Conservation (phyloP, 2,888 invertebrate species). For the Apotomis betuletana region DNA sequence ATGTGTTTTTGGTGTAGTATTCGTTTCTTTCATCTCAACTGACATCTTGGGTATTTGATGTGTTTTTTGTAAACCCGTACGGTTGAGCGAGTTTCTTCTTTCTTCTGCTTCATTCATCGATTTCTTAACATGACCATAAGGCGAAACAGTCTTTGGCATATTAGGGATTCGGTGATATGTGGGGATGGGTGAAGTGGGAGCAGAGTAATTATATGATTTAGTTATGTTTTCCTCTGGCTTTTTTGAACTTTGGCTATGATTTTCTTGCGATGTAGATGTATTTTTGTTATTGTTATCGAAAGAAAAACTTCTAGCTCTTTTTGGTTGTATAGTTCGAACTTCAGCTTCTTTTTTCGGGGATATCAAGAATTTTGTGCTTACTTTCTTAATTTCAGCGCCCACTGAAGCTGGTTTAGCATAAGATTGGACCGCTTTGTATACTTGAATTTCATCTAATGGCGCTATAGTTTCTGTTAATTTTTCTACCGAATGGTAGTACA, state of each 20-base stretch:
- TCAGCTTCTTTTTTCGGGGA: conserved; percentile 80
- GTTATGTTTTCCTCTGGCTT: conserved; percentile 46
- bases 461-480: conserved; percentile 66
- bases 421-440: conserved; percentile 65
- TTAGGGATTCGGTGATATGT: conserved; percentile 68
- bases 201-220: conserved; percentile 76
- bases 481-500: conserved; percentile 77
- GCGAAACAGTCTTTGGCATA: conserved; percentile 75
- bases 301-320: conserved; percentile 73
- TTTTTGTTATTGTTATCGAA: conserved; percentile 62
- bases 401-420: conserved; percentile 68
- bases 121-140: conserved; percentile 72
- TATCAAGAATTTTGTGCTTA: conserved; percentile 74
- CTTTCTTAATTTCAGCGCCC: conserved; percentile 78
- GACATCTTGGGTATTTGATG: neutral
- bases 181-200: conserved; percentile 74
- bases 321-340: conserved; percentile 75
- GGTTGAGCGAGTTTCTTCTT: conserved; percentile 67
- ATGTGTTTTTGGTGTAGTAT: conserved; percentile 35
- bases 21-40: conserved; percentile 3
- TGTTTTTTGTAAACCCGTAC: conserved; percentile 47
- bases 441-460: conserved; percentile 65
- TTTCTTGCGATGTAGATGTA: conserved; percentile 23
- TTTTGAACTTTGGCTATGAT: conserved; percentile 21
- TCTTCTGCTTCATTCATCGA: conserved; percentile 72